Conservation (phyloP, 2,113 vertebrate species). For the Scalopus aquaticus region DNA sequence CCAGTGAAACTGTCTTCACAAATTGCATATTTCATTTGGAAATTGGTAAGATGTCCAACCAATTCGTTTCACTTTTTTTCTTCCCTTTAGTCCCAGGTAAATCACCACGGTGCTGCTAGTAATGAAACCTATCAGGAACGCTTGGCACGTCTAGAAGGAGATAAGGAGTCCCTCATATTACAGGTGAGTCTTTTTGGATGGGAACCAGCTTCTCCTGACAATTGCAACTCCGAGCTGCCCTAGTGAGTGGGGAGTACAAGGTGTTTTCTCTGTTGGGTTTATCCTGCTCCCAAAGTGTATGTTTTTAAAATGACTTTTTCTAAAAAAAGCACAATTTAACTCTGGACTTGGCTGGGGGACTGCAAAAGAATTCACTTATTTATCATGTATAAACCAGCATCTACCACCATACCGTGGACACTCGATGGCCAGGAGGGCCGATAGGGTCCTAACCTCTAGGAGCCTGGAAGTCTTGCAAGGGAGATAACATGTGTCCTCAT, state of each 20-base stretch:
- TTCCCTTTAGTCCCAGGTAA: conserved; percentile 87
- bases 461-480: neutral
- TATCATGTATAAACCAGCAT: neutral
- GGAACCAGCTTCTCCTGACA: neutral
- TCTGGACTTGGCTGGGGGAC: neutral
- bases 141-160: conserved; percentile 95
- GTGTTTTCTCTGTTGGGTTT: neutral
- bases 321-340: neutral
- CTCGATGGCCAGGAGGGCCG: neutral
- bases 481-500: neutral
- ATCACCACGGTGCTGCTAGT: conserved; percentile 85
- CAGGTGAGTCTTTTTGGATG: conserved; percentile 88
- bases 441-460: neutral
- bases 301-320: conserved; percentile 30
- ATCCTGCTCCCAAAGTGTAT: neutral
- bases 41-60: neutral
- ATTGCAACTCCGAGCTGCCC: neutral
- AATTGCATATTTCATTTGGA: conserved; percentile 40
- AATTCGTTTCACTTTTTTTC: neutral
- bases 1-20: conserved; percentile 39
- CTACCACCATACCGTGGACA: neutral
- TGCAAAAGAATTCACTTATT: neutral
- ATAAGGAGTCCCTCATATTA: conserved; percentile 97
- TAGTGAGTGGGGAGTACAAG: neutral
- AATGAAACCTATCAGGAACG: conserved; percentile 96